These are phyloP conservation scores for Orchesellides sinensis DNA, from an alignment of 2,888 invertebrate species.

Conservation along the genomic window DNA sequence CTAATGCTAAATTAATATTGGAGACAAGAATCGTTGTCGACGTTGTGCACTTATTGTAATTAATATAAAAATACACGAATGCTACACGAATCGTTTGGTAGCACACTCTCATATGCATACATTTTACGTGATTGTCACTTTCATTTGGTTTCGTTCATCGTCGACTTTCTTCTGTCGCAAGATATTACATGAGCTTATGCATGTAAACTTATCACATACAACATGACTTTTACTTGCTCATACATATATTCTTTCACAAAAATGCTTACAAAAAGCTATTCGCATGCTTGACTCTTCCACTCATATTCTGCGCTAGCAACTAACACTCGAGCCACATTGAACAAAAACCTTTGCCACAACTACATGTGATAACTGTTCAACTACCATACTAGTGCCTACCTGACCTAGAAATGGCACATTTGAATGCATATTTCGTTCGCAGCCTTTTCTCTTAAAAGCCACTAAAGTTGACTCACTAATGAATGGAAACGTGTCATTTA, in stretches of 20 bases:
- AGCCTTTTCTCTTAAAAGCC: slow-evolving; percentile 35
- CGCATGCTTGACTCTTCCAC: neutral
- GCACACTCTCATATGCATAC: slow-evolving; percentile 36
- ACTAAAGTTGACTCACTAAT: slow-evolving; percentile 57
- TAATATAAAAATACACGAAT: slow-evolving; percentile 21
- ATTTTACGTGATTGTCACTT: slow-evolving; percentile 36
- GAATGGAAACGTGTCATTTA: slow-evolving; percentile 61
- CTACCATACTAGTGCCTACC: slow-evolving; percentile 1
- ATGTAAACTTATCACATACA: slow-evolving; percentile 54
- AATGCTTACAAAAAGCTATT: neutral
- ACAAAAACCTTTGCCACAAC: slow-evolving; percentile 21
- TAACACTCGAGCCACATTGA: neutral
- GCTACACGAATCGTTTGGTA: slow-evolving; percentile 20
- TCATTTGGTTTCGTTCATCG: neutral
- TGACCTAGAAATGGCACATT: slow-evolving; percentile 61
- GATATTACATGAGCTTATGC: slow-evolving; percentile 53
- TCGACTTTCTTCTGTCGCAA: slow-evolving; percentile 14
- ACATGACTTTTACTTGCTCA: slow-evolving; percentile 34
- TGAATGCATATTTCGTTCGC: slow-evolving; percentile 60
- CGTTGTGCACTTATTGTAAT: slow-evolving; percentile 55
- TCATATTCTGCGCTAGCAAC: neutral
- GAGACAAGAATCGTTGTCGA: neutral
- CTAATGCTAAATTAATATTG: neutral
- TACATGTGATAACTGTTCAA: slow-evolving; percentile 19
- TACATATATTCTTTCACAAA: neutral